phyloP scores from a whole-genome alignment of 1,140 invertebrate genomes.

The Phortica variegata region DNA sequence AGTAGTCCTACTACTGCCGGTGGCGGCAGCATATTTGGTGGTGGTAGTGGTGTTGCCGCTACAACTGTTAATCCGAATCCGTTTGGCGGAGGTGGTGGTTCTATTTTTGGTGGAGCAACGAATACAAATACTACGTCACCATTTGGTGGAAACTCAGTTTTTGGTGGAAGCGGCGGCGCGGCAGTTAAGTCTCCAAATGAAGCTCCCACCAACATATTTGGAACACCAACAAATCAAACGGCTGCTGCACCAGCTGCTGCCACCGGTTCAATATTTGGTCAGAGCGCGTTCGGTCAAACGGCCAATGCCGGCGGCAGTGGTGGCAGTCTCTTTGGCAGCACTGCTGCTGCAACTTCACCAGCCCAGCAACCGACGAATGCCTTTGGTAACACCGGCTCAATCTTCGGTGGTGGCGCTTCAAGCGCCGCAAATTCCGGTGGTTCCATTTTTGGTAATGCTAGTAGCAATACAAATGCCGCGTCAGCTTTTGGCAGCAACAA shows the following conservation, averaged over 20 bases:
- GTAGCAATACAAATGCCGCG: conserved; percentile 7
- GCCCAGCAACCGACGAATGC: conserved; percentile 8
- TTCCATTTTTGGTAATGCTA: conserved; percentile 39
- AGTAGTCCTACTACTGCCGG: conserved; percentile 13
- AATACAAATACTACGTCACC: conserved; percentile 6
- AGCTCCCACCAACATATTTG: conserved; percentile 6
- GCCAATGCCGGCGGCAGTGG: conserved; percentile 14
- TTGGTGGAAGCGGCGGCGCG: no score
- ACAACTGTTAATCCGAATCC: background rate
- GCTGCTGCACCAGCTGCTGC: conserved; percentile 16
- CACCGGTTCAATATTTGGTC: conserved; percentile 34
- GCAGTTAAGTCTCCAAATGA: no score
- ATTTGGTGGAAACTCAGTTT: conserved; percentile 35
- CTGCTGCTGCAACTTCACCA: conserved; percentile 18
- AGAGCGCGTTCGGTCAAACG: conserved; percentile 33
- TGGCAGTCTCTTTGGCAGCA: conserved; percentile 30
- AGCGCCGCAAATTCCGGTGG: conserved; percentile 23
- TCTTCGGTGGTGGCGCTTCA: conserved; percentile 18
- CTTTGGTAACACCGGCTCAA: no score
- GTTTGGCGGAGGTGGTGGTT: conserved; percentile 25
- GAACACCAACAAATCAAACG: conserved; percentile 10
- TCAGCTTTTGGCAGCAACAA: conserved; percentile 34
- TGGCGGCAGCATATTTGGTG: conserved; percentile 14
- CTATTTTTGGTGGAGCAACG: conserved; percentile 42
- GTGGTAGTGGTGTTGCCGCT: conserved; percentile 7